Conservation (phyloP, 2,888 invertebrate genomes). For the Drosophila eohydei region DNA sequence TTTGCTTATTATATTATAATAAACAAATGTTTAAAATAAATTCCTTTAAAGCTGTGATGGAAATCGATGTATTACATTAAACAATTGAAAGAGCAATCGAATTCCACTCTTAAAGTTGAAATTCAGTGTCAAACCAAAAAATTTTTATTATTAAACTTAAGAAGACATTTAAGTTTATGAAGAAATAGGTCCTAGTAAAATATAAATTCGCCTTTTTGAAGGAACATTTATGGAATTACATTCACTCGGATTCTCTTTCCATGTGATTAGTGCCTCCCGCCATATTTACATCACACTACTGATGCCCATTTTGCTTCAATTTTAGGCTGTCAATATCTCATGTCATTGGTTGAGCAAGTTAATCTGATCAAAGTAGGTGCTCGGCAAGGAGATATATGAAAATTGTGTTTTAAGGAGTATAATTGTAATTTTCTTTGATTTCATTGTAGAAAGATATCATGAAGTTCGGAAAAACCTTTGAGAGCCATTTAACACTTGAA, state of each 20-base stretch:
- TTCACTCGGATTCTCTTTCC: not conserved
- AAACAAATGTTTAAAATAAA: too few relatives aligned
- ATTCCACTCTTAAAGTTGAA: too few relatives aligned
- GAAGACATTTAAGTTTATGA: too few relatives aligned
- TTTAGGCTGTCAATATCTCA: not conserved
- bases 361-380: slow-evolving; percentile 3
- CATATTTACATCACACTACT: not conserved
- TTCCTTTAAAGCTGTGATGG: too few relatives aligned
- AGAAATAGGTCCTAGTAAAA: too few relatives aligned
- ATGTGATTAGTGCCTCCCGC: not conserved
- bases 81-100: too few relatives aligned
- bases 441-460: slow-evolving; percentile 85
- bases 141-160: too few relatives aligned
- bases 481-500: slow-evolving; percentile 98
- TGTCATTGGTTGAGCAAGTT: not conserved
- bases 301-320: not conserved
- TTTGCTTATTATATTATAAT: too few relatives aligned
- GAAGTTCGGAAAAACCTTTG: slow-evolving; percentile 99
- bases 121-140: too few relatives aligned
- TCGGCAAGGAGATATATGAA: not conserved
- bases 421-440: not conserved
- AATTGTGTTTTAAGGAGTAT: not conserved
- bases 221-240: too few relatives aligned
- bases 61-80: too few relatives aligned
- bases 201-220: too few relatives aligned